phyloP scores from a whole-genome alignment of 2,797 vertebrate genomes.

The Pangasius djambal region DNA sequence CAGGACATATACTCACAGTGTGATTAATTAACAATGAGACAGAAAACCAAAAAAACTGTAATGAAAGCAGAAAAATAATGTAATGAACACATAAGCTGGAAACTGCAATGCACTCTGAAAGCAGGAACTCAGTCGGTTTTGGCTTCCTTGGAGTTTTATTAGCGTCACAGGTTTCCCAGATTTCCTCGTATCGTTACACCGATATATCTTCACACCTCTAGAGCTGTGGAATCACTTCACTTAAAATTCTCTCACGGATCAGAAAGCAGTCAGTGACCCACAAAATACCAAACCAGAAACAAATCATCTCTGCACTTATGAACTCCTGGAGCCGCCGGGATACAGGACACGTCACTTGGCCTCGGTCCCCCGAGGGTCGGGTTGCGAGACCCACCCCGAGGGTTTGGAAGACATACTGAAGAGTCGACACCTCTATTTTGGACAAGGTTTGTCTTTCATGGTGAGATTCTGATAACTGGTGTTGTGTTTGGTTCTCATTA shows the following conservation, averaged over 20 bases:
- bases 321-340: background rate
- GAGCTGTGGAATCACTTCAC: background rate
- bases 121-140: background rate
- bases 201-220: background rate
- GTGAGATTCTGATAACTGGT: conserved; percentile 65
- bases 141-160: background rate
- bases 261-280: background rate
- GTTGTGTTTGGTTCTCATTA: conserved; percentile 36
- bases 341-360: background rate
- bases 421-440: conserved; percentile 73
- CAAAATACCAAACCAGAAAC: background rate
- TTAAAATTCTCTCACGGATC: background rate
- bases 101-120: background rate
- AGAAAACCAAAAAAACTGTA: too few relatives aligned
- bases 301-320: background rate
- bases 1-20: background rate
- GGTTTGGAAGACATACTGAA: conserved; percentile 54
- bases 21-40: too few relatives aligned
- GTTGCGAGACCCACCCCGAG: conserved; percentile 43
- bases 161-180: background rate
- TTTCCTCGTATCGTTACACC: background rate
- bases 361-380: background rate
- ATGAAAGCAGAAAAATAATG: too few relatives aligned
- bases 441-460: conserved; percentile 73
- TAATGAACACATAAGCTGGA: too few relatives aligned